Conservation (phyloP, 2,888 invertebrate genomes). For the Conchocele bisecta region DNA sequence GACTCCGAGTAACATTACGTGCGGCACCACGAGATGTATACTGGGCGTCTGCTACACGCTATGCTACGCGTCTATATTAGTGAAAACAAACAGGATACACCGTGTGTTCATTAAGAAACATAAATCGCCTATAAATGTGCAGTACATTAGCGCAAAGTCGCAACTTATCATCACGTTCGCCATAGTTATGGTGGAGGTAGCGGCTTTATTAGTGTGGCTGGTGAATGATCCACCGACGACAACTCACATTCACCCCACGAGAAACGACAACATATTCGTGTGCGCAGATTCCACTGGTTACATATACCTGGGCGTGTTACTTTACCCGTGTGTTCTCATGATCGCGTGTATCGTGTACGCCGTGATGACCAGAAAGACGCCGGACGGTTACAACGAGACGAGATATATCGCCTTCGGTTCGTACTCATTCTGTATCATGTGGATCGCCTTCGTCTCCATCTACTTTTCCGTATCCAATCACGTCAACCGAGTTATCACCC, state of each 20-base stretch:
- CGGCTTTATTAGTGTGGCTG: slow-evolving; percentile 84
- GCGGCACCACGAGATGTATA: slow-evolving; percentile 84
- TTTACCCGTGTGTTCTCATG: slow-evolving; percentile 85
- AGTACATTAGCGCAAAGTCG: slow-evolving; percentile 82
- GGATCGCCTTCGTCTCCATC: slow-evolving; percentile 85
- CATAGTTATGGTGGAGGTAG: slow-evolving; percentile 83
- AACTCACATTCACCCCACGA: slow-evolving; percentile 77
- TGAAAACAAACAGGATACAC: slow-evolving; percentile 85
- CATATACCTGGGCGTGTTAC: slow-evolving; percentile 84
- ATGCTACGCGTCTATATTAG: slow-evolving; percentile 85
- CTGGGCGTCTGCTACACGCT: slow-evolving; percentile 85
- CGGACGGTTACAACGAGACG: slow-evolving; percentile 86
- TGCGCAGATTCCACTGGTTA: slow-evolving; percentile 83
- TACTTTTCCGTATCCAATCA: slow-evolving; percentile 84
- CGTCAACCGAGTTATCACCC: slow-evolving; percentile 84
- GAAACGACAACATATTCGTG: slow-evolving; percentile 75
- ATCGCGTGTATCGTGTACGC: slow-evolving; percentile 85
- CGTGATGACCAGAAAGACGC: slow-evolving; percentile 85
- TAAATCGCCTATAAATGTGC: slow-evolving; percentile 81
- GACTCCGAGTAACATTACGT: slow-evolving; percentile 83
- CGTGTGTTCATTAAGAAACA: slow-evolving; percentile 84
- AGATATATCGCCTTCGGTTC: slow-evolving; percentile 85
- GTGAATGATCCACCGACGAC: slow-evolving; percentile 83
- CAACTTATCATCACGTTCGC: slow-evolving; percentile 85
- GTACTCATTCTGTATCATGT: slow-evolving; percentile 85